A percentile compares a stretch with the other conserved stretches of the same genome.
phyloP scores from a whole-genome alignment of 2,888 invertebrate genomes.

The Altica lythri region DNA sequence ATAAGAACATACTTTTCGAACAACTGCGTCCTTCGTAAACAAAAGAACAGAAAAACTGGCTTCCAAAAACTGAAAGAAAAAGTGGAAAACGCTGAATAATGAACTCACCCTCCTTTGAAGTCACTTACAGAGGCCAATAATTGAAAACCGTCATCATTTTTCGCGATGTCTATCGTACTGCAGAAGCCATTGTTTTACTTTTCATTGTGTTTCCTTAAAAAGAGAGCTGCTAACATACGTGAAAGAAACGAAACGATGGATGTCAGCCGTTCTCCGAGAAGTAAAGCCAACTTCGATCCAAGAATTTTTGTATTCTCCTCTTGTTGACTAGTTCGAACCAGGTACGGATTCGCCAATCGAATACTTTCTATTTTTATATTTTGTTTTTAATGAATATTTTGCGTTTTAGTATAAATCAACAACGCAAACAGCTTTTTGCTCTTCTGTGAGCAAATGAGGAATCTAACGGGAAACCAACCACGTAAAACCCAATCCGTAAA shows the following conservation, averaged over 20 bases:
- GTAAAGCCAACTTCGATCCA: slow-evolving; percentile 15
- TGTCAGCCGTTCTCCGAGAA: slow-evolving; percentile 21
- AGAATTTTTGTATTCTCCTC: slow-evolving; percentile 22
- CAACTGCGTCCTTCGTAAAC: too few species aligned
- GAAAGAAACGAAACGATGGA: slow-evolving; percentile 23
- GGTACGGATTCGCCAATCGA: too few species aligned
- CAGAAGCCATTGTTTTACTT: slow-evolving; percentile 29
- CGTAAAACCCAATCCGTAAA: too few species aligned
- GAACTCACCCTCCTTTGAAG: neutral
- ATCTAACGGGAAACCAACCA: too few species aligned
- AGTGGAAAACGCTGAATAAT: neutral
- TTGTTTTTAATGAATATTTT: too few species aligned
- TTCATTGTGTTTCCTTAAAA: slow-evolving; percentile 28
- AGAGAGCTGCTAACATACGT: slow-evolving; percentile 20
- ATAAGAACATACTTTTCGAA: too few species aligned
- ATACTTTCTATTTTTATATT: too few species aligned
- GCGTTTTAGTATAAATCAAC: too few species aligned
- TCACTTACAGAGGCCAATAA: slow-evolving; percentile 7
- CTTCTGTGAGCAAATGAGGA: too few species aligned
- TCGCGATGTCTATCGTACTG: slow-evolving; percentile 10
- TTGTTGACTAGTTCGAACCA: slow-evolving; percentile 3
- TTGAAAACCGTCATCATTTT: slow-evolving; percentile 21
- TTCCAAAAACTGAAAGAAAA: neutral
- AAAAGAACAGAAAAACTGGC: too few species aligned
- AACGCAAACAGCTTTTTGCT: too few species aligned